A percentile compares a stretch with the other conserved stretches of the same genome.
These are phyloP conservation scores for Dasypogon diadema DNA, from an alignment of 2,888 invertebrate genomes.

Conservation along the genomic window DNA sequence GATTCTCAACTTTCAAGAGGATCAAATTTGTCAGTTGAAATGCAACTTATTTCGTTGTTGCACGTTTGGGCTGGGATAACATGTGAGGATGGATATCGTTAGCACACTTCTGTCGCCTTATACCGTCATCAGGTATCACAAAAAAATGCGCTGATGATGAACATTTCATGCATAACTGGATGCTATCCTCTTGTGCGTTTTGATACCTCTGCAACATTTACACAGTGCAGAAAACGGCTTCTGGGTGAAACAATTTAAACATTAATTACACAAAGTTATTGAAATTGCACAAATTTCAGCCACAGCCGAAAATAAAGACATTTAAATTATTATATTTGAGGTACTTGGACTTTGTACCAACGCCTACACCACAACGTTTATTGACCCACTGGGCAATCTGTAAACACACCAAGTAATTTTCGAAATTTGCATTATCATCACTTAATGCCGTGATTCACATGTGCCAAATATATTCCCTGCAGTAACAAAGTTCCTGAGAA, in stretches of 20 bases:
- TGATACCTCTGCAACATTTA: neutral
- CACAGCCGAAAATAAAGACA: too few species aligned
- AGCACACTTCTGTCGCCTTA: constrained; percentile 18
- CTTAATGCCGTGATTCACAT: neutral
- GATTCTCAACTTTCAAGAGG: constrained; percentile 44
- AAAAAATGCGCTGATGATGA: neutral
- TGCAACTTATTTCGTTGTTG: constrained; percentile 11
- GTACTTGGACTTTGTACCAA: neutral
- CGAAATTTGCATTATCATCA: neutral
- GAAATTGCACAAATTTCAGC: too few species aligned
- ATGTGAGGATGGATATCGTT: constrained; percentile 29
- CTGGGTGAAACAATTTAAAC: too few species aligned
- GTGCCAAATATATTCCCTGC: constrained; percentile 2
- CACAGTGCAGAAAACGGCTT: too few species aligned
- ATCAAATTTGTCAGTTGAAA: constrained; percentile 41
- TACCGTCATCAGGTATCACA: neutral
- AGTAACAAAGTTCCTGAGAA: neutral
- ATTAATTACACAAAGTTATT: too few species aligned
- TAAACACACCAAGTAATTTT: neutral
- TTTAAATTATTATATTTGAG: neutral
- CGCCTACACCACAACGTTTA: neutral
- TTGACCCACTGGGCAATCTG: constrained; percentile 5
- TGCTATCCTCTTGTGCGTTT: neutral
- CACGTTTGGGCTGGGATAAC: neutral
- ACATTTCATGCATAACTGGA: constrained; percentile 1